Percentiles rank a stretch among this genome's conserved stretches.
These are phyloP conservation scores for Galaxias olidus DNA, from an alignment of 2,797 vertebrate species.

Conservation along the genomic window DNA sequence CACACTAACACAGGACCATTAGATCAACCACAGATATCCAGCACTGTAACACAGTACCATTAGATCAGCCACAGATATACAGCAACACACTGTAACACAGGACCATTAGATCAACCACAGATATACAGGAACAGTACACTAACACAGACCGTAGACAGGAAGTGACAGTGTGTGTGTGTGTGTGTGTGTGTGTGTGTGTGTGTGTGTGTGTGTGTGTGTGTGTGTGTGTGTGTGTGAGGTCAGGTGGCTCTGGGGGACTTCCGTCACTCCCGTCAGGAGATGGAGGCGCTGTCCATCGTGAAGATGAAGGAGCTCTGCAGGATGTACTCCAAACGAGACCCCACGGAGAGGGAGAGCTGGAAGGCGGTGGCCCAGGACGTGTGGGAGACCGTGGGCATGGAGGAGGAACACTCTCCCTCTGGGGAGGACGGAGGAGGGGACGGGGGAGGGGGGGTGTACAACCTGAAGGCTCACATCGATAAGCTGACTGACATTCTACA, in stretches of 20 bases:
- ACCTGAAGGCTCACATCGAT: conserved; percentile 87
- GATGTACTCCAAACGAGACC: conserved; percentile 80
- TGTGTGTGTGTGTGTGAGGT: conserved; percentile 36
- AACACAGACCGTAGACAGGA: too few relatives aligned
- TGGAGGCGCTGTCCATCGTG: conserved; percentile 86
- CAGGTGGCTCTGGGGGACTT: conserved; percentile 89
- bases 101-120: too few relatives aligned
- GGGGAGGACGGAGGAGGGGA: conserved; percentile 37
- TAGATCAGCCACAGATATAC: too few relatives aligned
- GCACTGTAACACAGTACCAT: too few relatives aligned
- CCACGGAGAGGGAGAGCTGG: conserved; percentile 80
- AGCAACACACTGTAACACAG: too few relatives aligned
- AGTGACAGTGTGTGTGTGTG: not conserved
- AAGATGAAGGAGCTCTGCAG: conserved; percentile 90
- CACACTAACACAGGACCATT: too few relatives aligned
- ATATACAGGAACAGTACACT: too few relatives aligned
- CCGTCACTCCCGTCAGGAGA: conserved; percentile 83
- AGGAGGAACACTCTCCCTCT: conserved; percentile 66
- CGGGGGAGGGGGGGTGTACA: conserved; percentile 65
- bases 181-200: not conserved
- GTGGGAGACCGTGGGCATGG: conserved; percentile 89
- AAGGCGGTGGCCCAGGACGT: conserved; percentile 84
- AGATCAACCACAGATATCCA: too few relatives aligned
- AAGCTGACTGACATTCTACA: conserved; percentile 87
- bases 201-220: not conserved